A percentile compares a stretch with the other conserved stretches of the same genome.
Evolutionary conservation across 2,797 vertebrate genomes (phyloP).

Genomic region (Pantherophis vulpinus): DNA sequence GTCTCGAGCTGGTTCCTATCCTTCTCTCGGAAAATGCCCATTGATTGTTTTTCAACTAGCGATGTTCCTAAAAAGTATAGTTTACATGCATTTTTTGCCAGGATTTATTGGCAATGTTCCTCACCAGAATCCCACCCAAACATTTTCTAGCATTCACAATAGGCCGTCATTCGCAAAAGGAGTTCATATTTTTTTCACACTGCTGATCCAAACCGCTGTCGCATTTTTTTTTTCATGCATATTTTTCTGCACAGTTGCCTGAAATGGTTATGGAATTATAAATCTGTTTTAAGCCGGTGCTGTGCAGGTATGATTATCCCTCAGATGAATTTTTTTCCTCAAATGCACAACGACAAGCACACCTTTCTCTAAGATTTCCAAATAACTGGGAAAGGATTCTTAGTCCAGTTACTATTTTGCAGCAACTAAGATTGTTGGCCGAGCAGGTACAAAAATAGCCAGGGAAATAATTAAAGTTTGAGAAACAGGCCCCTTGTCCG

Average conservation of each 20-base stretch:
- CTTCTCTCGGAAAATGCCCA: neutral
- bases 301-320: neutral
- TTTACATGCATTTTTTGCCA: neutral
- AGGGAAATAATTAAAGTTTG: neutral
- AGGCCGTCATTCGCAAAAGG: neutral
- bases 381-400: neutral
- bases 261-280: neutral
- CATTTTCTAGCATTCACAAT: neutral
- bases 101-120: neutral
- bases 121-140: neutral
- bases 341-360: neutral
- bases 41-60: neutral
- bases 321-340: neutral
- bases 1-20: neutral
- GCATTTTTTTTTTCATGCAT: neutral
- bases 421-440: neutral
- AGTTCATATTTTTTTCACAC: neutral
- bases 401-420: neutral
- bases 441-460: neutral
- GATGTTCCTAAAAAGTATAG: neutral
- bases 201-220: neutral
- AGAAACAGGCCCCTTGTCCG: neutral
- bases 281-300: neutral
- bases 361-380: neutral
- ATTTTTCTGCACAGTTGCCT: neutral